Evolutionary conservation across 2,797 vertebrate genomes (phyloP).

Genomic region (Rhincodon typus): DNA sequence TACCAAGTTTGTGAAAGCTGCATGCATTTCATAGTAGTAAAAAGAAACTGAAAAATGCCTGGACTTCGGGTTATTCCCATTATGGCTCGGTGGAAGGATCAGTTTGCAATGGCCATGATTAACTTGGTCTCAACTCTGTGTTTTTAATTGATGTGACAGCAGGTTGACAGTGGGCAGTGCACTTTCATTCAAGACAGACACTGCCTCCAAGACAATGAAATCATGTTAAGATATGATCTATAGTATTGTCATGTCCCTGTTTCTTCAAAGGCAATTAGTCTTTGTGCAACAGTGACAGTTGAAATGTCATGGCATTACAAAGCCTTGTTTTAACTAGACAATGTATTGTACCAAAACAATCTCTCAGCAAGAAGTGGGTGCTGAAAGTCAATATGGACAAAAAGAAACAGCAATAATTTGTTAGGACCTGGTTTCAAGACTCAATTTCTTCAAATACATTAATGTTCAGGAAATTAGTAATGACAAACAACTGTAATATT

Average conservation of each 20-base stretch:
- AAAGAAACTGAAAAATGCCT: neutral
- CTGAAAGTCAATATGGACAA: slow-evolving; percentile 11
- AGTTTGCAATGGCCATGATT: neutral
- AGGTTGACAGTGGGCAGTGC: neutral
- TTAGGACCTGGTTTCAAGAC: neutral
- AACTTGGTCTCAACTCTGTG: neutral
- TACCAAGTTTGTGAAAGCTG: neutral
- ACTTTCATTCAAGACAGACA: neutral
- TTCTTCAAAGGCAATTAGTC: neutral
- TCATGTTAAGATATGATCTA: neutral
- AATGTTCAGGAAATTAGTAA: slow-evolving; percentile 19
- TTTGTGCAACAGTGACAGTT: slow-evolving; percentile 13
- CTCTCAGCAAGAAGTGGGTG: neutral
- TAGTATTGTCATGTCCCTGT: neutral
- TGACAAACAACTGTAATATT: slow-evolving; percentile 18
- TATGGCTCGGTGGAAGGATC: slow-evolving; percentile 8
- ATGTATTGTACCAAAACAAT: slow-evolving; percentile 10
- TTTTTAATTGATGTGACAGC: neutral
- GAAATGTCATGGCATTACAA: neutral
- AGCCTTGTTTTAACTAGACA: neutral
- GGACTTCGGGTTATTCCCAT: neutral
- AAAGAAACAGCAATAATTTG: neutral
- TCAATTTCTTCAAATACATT: neutral
- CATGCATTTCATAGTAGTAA: neutral
- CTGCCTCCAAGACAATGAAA: neutral